Base-by-base conservation (phyloP, 2,888 invertebrate species). In the Caenorhabditis imperialis region DNA sequence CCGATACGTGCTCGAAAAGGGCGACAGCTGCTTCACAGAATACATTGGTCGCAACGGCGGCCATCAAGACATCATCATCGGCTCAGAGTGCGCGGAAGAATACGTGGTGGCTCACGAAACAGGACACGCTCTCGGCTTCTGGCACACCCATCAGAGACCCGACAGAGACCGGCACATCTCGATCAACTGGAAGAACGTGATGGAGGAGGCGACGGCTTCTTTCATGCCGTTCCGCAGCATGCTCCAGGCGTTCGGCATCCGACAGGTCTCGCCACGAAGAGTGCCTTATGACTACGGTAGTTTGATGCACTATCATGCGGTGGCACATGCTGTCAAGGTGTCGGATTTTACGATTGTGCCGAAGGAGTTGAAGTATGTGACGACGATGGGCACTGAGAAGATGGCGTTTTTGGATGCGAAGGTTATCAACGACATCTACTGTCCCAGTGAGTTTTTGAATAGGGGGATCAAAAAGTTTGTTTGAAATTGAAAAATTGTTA, bases 51-150 rank as follows among this genome's bases (percentile, higher is more conserved):
- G 82, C 38, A 86, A 86, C 62, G 86, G 86, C 40, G 86, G 86
- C 6, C 86, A 87, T 69, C 86, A 86, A 61, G 86, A 86, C 69
- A 86, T 86, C 37, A 85, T 86, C 51, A 85, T 86, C 60, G 86
- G 86, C 18, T 83, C 83, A 37, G 86, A 86, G 51, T 86, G 86
- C 70, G 86, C 86, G 7, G 86, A 86, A 74, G 87, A 87, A 51
- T 87, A 87, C 71, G 87, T 87, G 7, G 87, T 87, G 33, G 87
- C 87, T 38, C 87, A 87, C 74, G 87, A 87, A 48, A 87, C 87
- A 1, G 87, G 87, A 16, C 87, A 87, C 57, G 86, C 87, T 18
- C 81, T 87, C 44, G 87, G 87, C 35, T 87, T 86, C 78, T 87
- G 87, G 86, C 87, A 87, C 67, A 87, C 87, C 16, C 87, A 87